Evolutionary conservation across 2,113 vertebrate genomes (phyloP), one percentile per base, ranked within the genome.

Genomic region (Malurus elegans): DNA sequence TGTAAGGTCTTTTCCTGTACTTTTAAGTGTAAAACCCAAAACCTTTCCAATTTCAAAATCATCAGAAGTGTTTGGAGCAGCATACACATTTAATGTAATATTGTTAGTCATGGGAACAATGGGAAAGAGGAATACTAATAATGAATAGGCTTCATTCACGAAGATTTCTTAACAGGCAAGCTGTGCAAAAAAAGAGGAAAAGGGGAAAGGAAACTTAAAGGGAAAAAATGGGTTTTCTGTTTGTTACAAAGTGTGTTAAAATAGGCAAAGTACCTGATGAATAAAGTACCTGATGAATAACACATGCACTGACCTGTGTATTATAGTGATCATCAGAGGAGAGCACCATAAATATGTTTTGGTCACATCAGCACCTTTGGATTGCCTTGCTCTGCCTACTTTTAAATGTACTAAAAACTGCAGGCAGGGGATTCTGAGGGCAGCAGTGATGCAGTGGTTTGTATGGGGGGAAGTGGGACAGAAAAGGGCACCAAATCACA

Each of bases 391-490:
- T 34, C 47, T 80, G 36, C 10, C 42, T 42, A 28, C 14, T 85
- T 70, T 32, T 34, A 58, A 84, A 45, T 21, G 18, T 17, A 29
- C 70, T 23, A 6, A 66, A 61, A 67, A 72, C 54, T 15, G 19
- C 32, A n/a, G 28, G 23, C 47, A 47, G 19, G 17, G 29, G 26
- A 42, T 65, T 88, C 28, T 8, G 23, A 70, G 53, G 48, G n/a
- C 32, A 71, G 65, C 4, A 79, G n/a, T 5, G 14, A 54, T 28
- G 26, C 0, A 69, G 17, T 20, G 38, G 23, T 72, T 87, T 54
- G 10, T 24, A 24, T 0, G 2, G 18, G 3, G 12, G 12, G 5
- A 8, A 16, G 10, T 11, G 12, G 5, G 11, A 13, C 21, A 57
- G 9, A 56, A 40, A 90, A 70, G n/a, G 23, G 7, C 24, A 48